Base-by-base conservation (phyloP, 2,113 vertebrate species). In the Apodemus speciosus region DNA sequence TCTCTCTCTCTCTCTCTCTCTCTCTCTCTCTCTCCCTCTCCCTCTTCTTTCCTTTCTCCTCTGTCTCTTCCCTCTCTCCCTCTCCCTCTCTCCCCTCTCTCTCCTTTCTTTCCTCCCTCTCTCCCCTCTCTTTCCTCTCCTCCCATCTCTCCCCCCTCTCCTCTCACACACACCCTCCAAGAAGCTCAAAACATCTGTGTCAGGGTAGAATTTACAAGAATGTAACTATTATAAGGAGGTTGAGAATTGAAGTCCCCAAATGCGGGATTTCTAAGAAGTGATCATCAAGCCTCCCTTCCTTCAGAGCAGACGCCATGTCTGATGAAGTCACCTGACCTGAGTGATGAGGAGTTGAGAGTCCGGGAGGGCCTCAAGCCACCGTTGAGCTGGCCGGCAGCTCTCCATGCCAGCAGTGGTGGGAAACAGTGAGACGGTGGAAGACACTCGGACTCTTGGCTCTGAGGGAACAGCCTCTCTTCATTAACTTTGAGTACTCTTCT, bases 281-380 rank as follows among this genome's bases (percentile, higher is more conserved):
- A 38, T 11, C 38, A 35, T 40, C 18, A 53, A 30, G 25, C 1
- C 15, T 51, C 35, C 27, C 35, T 88, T 35, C 62, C 83, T 89
- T 85, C 20, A 64, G 32, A 43, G 40, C 1, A 35, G n/a, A 83
- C 3, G 25, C n/a, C 64, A 38, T 8, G 4, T 56, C 46, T 25
- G 7, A 3, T 0, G 3, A 51, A 85, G 53, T 25, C 9, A 10
- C 32, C 27, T 53, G 49, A 38, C 10, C 0, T 0, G 1, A 14
- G 27, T 18, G 15, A 16, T 9, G 43, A n/a, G 13, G 15, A n/a
- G 15, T 14, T 3, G n/a, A 27, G 7, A 49, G 38, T 11, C 11
- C 4, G 2, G 14, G 68, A 32, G 27, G 49, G 10, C 62, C 51
- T 89, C 6, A 68, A 43, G 7, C 14, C 6, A 18, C 6, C 6